Evolutionary conservation across 2,797 vertebrate genomes (phyloP), one percentile per base, ranked within the genome.

Genomic region (Brachymystax lenok): DNA sequence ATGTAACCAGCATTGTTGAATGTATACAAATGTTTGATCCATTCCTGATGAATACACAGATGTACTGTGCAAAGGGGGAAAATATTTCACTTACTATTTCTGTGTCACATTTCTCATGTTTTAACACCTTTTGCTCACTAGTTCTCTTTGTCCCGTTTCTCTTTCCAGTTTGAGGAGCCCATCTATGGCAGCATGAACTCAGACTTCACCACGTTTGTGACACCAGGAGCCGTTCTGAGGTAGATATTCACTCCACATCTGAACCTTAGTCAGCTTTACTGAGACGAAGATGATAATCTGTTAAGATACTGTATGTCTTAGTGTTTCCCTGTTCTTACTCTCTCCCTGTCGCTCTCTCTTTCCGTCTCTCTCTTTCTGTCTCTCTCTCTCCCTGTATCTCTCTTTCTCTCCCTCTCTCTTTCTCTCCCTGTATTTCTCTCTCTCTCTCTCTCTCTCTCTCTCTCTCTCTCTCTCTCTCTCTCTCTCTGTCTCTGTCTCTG

Each of bases 131-230:
- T 52, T 56, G 19, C 54, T 19, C 54, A 21, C 56, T 59, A 59
- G 21, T 19, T 46, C 10, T 46, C 40, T 46, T 46, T 46, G 40
- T 46, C 56, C 5, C 56, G 2, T 7, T 21, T 19, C n/a, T 59
- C 56, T 59, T 59, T n/a, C 19, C 69, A 95, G 94, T 92, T 95
- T 74, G 95, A 95, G 72, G 91, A 95, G 78, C 93, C 95, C 0
- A 88, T 95, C 81, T 95, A 94, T 1, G 95, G 94, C 73, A 93
- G 85, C 79, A 68, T 84, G 4, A 86, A 94, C 81, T 92, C 90
- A 4, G 94, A 95, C 85, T 95, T 95, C 86, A 93, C 93, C 1
- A 94, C 91, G 0, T 95, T 94, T 81, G 93, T 95, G 83, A 94
- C 92, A 0, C 94, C 94, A 0, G 95, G 94, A 78, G 93, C 93